Conservation (phyloP, 2,113 vertebrate species). For the Cyprinodon variegatus region DNA sequence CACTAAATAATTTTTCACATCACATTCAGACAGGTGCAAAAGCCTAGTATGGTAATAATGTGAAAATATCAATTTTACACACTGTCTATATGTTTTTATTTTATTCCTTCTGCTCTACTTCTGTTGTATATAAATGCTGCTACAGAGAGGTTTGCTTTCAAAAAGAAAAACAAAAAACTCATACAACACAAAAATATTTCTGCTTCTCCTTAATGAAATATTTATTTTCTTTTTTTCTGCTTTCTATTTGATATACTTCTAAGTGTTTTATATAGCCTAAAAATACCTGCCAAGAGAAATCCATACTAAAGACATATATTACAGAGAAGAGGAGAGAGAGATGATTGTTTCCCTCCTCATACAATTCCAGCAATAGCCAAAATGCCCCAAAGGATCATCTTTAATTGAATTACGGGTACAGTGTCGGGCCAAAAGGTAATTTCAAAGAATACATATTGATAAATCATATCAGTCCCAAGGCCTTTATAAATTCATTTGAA, state of each 20-base stretch:
- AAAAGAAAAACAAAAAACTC: background rate
- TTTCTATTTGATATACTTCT: no score
- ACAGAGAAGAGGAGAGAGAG: background rate
- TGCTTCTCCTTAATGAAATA: no score
- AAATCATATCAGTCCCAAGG: background rate
- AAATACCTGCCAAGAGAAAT: no score
- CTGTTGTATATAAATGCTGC: background rate
- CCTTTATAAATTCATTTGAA: background rate
- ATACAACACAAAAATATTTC: no score
- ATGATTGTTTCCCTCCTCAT: constrained; percentile 16
- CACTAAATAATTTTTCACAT: background rate
- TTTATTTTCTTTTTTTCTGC: no score
- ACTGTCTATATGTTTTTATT: background rate
- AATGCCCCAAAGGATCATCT: constrained; percentile 35
- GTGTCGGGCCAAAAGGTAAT: background rate
- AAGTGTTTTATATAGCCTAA: no score
- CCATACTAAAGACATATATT: no score
- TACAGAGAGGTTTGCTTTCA: background rate
- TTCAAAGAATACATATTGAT: constrained; percentile 27
- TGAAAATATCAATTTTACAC: background rate
- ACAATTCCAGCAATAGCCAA: background rate
- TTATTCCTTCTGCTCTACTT: background rate
- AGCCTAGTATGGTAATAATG: background rate
- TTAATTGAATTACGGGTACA: constrained; percentile 34
- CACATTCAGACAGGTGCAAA: background rate